Conservation (phyloP, 2,113 vertebrate species). For the Genyomyrus donnyi region DNA sequence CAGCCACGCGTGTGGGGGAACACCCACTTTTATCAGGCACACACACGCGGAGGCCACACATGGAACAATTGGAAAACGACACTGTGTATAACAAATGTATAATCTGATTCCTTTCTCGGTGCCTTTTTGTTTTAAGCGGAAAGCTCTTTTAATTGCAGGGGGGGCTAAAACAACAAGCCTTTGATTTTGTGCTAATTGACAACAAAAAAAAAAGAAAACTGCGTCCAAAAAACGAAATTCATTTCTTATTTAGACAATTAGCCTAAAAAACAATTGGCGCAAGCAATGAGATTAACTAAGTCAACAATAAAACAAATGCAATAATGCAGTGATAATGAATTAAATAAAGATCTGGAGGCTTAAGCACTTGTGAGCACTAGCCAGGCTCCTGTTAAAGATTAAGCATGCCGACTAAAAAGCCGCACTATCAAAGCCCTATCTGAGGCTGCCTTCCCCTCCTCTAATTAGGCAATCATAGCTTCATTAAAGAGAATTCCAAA, state of each 20-base stretch:
- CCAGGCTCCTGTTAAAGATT: slow-evolving; percentile 45
- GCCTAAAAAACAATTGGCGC: slow-evolving; percentile 19
- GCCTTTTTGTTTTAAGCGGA: slow-evolving; percentile 37
- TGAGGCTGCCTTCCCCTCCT: slow-evolving; percentile 21
- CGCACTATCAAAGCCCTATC: slow-evolving; percentile 12
- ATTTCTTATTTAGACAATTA: slow-evolving; percentile 49
- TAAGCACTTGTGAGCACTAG: slow-evolving; percentile 31
- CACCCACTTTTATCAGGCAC: background rate
- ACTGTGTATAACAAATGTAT: slow-evolving; percentile 33
- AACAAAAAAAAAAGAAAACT: slow-evolving; percentile 46
- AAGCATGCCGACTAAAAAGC: slow-evolving; percentile 37
- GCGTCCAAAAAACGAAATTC: slow-evolving; percentile 30
- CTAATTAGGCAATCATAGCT: slow-evolving; percentile 50
- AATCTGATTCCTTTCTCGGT: slow-evolving; percentile 36
- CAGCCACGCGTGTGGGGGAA: slow-evolving; percentile 25
- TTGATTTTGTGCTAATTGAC: slow-evolving; percentile 52
- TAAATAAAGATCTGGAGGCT: slow-evolving; percentile 23
- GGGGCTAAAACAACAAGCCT: slow-evolving; percentile 39
- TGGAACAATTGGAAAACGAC: background rate
- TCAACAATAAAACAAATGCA: slow-evolving; percentile 30
- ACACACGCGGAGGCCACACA: background rate
- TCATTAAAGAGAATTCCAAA: slow-evolving; percentile 53
- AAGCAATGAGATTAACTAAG: background rate
- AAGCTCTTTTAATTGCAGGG: slow-evolving; percentile 44
- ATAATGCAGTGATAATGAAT: slow-evolving; percentile 40